Conservation (phyloP, 1,140 invertebrate genomes). For the Periplaneta americana region DNA sequence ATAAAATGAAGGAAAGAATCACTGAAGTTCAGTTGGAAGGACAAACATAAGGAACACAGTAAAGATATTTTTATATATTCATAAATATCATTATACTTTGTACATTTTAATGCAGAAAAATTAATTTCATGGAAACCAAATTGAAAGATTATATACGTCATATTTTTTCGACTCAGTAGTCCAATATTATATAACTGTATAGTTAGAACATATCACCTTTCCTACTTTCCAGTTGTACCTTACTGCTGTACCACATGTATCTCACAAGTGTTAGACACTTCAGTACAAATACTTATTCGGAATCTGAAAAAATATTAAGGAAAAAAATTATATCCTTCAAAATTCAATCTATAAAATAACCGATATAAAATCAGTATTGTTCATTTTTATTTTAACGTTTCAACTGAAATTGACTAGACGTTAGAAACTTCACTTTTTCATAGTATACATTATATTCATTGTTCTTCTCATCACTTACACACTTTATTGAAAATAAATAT, state of each 20-base stretch:
- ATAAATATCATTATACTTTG: not conserved
- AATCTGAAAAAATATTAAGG: not conserved
- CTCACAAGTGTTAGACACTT: not conserved
- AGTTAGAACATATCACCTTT: not conserved
- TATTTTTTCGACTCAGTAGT: too few species aligned
- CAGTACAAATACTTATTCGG: not conserved
- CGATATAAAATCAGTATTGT: not conserved
- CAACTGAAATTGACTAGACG: not conserved
- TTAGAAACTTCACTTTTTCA: not conserved
- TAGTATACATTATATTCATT: not conserved
- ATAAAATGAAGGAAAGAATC: too few species aligned
- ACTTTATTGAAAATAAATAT: not conserved
- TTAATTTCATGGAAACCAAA: not conserved
- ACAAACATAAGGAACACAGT: not conserved
- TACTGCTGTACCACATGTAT: not conserved
- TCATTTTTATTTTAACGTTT: not conserved
- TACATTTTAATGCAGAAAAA: not conserved
- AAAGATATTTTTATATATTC: not conserved
- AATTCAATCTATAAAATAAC: not conserved
- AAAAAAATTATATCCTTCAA: not conserved
- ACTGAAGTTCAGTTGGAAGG: too few species aligned
- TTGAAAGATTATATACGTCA: too few species aligned
- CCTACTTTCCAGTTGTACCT: not conserved
- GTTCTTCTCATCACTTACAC: not conserved
- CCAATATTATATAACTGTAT: not conserved